Percentiles rank a stretch among this genome's conserved stretches.
phyloP scores from a whole-genome alignment of 2,888 invertebrate species.

The Sialis fuliginosa region DNA sequence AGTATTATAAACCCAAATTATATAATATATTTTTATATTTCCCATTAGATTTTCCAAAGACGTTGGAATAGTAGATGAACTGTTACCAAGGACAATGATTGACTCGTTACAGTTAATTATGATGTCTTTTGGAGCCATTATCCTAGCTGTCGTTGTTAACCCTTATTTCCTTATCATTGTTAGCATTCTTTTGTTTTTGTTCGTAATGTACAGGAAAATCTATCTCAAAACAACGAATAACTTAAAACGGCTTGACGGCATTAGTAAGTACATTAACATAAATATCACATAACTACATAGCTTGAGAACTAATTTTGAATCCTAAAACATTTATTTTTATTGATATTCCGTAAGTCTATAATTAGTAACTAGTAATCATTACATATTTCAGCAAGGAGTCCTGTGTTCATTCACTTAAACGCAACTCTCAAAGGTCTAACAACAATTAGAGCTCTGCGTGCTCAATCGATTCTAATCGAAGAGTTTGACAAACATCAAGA shows the following conservation, averaged over 20 bases:
- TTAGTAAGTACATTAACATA: conserved; percentile 31
- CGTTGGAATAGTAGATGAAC: conserved; percentile 60
- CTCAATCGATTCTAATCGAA: conserved; percentile 40
- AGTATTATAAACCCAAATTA: no score
- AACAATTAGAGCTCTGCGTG: conserved; percentile 61
- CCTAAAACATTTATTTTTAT: no score
- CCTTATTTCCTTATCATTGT: conserved; percentile 28
- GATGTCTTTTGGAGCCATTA: conserved; percentile 30
- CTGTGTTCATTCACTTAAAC: conserved; percentile 67
- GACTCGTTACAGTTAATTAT: conserved; percentile 40
- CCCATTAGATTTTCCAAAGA: conserved; percentile 57
- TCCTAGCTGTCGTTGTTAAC: conserved; percentile 35
- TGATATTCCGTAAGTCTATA: no score
- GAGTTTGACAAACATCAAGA: conserved; percentile 38
- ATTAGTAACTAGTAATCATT: neutral
- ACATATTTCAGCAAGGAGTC: conserved; percentile 49
- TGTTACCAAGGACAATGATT: conserved; percentile 44
- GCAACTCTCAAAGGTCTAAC: conserved; percentile 62
- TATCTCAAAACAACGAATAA: conserved; percentile 53
- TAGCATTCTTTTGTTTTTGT: conserved; percentile 35
- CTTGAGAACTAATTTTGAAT: no score
- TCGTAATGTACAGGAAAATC: conserved; percentile 39
- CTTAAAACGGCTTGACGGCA: conserved; percentile 47
- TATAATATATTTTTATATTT: neutral
- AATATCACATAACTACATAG: neutral